Evolutionary conservation across 2,113 vertebrate genomes (phyloP).

Genomic region (Dasyurus viverrinus): DNA sequence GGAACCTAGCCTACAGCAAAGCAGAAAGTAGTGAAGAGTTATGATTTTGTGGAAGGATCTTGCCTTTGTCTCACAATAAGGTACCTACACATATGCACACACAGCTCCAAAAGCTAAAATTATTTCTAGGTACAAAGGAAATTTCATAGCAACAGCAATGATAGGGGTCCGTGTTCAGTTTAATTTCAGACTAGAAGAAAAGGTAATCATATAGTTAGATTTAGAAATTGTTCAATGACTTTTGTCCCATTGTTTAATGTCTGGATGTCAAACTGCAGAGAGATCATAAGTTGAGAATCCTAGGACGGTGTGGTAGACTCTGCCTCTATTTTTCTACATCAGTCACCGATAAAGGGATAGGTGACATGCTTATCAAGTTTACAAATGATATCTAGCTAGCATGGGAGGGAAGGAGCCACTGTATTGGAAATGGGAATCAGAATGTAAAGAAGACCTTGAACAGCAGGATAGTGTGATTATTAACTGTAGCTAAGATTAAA

Average conservation of each 20-base stretch:
- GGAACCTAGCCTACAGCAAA: neutral
- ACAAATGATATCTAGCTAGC: neutral
- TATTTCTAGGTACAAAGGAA: neutral
- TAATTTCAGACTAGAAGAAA: neutral
- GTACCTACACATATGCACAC: neutral
- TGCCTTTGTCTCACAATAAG: neutral
- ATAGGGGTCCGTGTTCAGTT: neutral
- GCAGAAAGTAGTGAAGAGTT: neutral
- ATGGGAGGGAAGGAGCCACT: neutral
- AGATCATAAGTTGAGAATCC: neutral
- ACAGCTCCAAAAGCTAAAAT: neutral
- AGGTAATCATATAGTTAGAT: neutral
- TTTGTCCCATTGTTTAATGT: neutral
- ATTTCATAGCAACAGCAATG: neutral
- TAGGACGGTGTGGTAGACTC: neutral
- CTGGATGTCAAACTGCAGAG: neutral
- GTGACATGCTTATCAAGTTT: neutral
- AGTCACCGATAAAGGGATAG: neutral
- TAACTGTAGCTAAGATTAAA: neutral
- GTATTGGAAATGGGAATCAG: neutral
- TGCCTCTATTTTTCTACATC: neutral
- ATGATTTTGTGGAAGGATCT: neutral
- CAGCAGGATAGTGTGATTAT: neutral
- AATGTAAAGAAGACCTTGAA: neutral
- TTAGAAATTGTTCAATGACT: neutral